A percentile compares a stretch with the other conserved stretches of the same genome.
These are phyloP conservation scores for Fistularia tabacaria DNA, from an alignment of 2,797 vertebrate genomes.

Conservation along the genomic window DNA sequence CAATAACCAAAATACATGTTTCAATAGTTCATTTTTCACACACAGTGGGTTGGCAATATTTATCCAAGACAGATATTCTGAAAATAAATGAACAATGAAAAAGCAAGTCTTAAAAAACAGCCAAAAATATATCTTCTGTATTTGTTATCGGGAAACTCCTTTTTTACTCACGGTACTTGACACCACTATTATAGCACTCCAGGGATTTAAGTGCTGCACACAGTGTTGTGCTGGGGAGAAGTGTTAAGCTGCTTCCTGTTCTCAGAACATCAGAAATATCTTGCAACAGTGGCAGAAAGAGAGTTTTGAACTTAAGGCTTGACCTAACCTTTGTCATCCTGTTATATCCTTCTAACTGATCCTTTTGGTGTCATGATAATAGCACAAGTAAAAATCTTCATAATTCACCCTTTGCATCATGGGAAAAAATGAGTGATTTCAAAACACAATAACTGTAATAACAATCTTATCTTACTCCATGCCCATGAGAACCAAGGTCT, in stretches of 20 bases:
- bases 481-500: neutral
- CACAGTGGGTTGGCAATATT: neutral
- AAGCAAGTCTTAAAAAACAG: slow-evolving; percentile 11
- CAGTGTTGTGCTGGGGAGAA: slow-evolving; percentile 37
- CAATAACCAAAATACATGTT: too few species aligned
- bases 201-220: slow-evolving; percentile 12
- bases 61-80: slow-evolving; percentile 4
- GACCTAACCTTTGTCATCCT: slow-evolving; percentile 41
- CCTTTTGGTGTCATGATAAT: slow-evolving; percentile 11
- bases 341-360: slow-evolving; percentile 16
- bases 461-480: slow-evolving; percentile 22
- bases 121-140: slow-evolving; percentile 6
- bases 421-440: slow-evolving; percentile 20
- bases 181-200: slow-evolving; percentile 3
- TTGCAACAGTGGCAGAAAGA: slow-evolving; percentile 29
- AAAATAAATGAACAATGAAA: slow-evolving; percentile 10
- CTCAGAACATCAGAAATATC: slow-evolving; percentile 47
- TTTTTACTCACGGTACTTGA: slow-evolving; percentile 3
- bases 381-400: slow-evolving; percentile 22
- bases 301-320: slow-evolving; percentile 42
- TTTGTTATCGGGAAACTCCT: slow-evolving; percentile 6
- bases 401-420: slow-evolving; percentile 15
- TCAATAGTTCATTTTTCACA: neutral
- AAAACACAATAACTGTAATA: slow-evolving; percentile 11
- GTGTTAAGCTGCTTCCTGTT: slow-evolving; percentile 47